Conservation (phyloP, 2,888 invertebrate species). For the Clitarchus hookeri region DNA sequence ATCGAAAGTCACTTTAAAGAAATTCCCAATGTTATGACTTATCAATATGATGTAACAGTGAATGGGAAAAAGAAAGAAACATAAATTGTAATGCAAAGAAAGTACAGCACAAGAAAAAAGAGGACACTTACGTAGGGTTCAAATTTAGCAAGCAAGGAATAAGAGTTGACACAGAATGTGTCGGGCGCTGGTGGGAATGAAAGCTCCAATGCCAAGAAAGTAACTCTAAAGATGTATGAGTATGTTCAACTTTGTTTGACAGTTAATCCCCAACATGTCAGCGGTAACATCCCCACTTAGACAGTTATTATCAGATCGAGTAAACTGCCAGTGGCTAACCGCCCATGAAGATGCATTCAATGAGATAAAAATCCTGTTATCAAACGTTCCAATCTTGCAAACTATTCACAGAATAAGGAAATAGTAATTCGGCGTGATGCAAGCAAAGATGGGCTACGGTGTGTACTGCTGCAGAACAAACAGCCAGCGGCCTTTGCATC, state of each 20-base stretch:
- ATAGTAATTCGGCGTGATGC: conserved; percentile 28
- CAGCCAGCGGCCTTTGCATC: too few relatives aligned
- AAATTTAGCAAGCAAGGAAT: too few relatives aligned
- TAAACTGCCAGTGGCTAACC: not conserved
- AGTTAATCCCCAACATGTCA: too few relatives aligned
- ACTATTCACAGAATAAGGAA: conserved; percentile 16
- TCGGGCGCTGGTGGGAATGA: too few relatives aligned
- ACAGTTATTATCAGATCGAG: conserved; percentile 22
- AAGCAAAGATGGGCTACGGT: too few relatives aligned
- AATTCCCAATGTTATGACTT: too few relatives aligned
- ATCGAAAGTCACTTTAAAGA: too few relatives aligned
- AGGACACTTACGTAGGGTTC: not conserved
- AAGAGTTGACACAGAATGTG: too few relatives aligned
- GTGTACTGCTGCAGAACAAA: not conserved
- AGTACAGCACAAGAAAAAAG: not conserved
- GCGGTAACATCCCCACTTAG: too few relatives aligned
- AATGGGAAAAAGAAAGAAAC: not conserved
- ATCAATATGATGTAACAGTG: too few relatives aligned
- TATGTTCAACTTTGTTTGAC: too few relatives aligned
- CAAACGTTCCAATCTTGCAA: conserved; percentile 6
- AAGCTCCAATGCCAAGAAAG: not conserved
- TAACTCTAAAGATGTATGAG: too few relatives aligned
- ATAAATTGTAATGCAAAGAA: not conserved
- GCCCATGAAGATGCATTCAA: conserved; percentile 23
- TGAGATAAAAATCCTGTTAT: conserved; percentile 17